Conservation (phyloP, 53 echinoderm and acorn worm genomes). For the Paracentrotus lividus region DNA sequence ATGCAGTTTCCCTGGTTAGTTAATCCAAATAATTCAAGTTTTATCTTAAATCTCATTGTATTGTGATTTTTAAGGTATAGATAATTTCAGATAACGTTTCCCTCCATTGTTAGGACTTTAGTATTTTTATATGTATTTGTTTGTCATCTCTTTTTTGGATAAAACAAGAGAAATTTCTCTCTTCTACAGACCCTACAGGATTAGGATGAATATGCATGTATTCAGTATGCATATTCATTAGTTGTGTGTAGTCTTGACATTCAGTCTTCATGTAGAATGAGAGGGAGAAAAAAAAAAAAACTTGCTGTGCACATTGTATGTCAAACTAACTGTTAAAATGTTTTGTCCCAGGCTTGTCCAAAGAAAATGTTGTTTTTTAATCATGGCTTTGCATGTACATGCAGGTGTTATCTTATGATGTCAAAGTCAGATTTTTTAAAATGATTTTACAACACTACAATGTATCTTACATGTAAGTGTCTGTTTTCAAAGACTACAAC, state of each 20-base stretch:
- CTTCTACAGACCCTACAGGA: background rate
- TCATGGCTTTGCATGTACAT: no score
- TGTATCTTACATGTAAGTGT: no score
- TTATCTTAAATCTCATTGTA: background rate
- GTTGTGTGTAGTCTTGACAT: background rate
- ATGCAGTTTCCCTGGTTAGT: background rate
- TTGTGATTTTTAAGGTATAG: no score
- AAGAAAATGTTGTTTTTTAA: no score
- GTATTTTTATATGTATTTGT: no score
- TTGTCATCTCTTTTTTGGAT: no score
- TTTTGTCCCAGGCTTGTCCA: no score
- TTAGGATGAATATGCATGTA: constrained; percentile 21
- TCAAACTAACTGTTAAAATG: background rate
- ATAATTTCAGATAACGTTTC: no score
- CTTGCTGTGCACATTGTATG: background rate
- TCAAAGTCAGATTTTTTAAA: no score
- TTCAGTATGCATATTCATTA: background rate
- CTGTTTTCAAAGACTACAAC: background rate
- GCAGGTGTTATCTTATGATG: no score
- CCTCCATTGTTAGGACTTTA: no score
- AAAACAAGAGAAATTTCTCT: background rate
- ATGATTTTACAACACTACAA: background rate
- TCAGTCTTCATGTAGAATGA: background rate
- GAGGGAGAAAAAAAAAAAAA: background rate
- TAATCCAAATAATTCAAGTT: background rate